Percentiles rank a stretch among this genome's conserved stretches.
Evolutionary conservation across 2,113 vertebrate genomes (phyloP).

Genomic region (Ammodramus savannarum): DNA sequence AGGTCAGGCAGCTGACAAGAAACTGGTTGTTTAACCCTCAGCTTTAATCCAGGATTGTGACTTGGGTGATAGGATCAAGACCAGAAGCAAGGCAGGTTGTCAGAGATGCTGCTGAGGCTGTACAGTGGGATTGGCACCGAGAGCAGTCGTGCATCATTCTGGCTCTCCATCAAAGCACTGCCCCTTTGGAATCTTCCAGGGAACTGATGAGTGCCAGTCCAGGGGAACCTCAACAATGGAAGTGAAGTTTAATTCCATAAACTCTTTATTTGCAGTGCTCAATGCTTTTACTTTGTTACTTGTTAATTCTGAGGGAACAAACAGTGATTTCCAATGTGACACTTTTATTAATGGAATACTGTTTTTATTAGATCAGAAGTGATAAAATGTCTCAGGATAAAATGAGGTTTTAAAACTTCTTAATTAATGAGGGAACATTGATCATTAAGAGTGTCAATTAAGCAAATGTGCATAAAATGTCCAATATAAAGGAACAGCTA

Average conservation of each 20-base stretch:
- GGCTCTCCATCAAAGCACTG: background rate
- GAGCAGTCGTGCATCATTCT: background rate
- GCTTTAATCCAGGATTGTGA: background rate
- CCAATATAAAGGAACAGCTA: constrained; percentile 14
- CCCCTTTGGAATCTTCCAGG: background rate
- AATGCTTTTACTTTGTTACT: background rate
- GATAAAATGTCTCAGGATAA: constrained; percentile 20
- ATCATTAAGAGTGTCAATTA: constrained; percentile 33
- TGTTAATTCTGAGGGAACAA: constrained; percentile 3
- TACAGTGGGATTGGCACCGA: background rate
- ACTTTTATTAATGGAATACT: constrained; percentile 12
- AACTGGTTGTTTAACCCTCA: background rate
- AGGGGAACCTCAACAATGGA: background rate
- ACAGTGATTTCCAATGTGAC: constrained; percentile 8
- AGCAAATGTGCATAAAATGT: constrained; percentile 21
- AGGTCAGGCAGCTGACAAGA: background rate
- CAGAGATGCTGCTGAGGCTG: background rate
- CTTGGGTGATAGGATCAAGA: background rate
- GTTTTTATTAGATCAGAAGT: constrained; percentile 34
- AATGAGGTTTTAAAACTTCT: background rate
- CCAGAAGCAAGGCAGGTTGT: background rate
- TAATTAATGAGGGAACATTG: constrained; percentile 43
- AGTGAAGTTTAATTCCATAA: background rate
- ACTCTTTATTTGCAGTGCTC: background rate
- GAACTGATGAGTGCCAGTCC: background rate